Evolutionary conservation across 2,113 vertebrate species (phyloP).

Genomic region (Tragelaphus buxtoni): DNA sequence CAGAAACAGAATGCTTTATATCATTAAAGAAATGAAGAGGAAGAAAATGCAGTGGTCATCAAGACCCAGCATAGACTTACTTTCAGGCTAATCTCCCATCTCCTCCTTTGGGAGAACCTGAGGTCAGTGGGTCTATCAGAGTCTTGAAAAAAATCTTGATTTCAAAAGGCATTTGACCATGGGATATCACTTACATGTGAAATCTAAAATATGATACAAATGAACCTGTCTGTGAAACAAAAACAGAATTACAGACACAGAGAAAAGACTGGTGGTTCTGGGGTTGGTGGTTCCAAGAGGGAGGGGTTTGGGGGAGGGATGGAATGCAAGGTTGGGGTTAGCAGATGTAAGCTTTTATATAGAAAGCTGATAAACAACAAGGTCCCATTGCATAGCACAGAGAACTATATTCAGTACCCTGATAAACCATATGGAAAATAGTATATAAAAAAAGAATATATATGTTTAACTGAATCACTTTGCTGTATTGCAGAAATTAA

Average conservation of each 20-base stretch:
- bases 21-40: neutral
- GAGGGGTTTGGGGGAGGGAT: neutral
- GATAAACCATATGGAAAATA: neutral
- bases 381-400: neutral
- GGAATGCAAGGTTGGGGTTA: neutral
- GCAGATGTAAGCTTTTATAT: neutral
- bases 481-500: neutral
- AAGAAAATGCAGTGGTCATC: neutral
- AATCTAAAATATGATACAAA: neutral
- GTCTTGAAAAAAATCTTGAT: neutral
- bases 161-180: slow-evolving; percentile 1
- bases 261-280: neutral
- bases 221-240: neutral
- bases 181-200: neutral
- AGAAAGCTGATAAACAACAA: neutral
- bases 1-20: neutral
- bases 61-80: neutral
- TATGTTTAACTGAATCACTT: neutral
- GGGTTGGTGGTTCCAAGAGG: neutral
- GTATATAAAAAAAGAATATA: neutral
- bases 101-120: neutral
- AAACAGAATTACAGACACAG: neutral
- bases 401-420: neutral
- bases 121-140: neutral
- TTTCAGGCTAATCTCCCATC: neutral